Conservation (phyloP, 2,113 vertebrate species). For the Anoura caudifer region DNA sequence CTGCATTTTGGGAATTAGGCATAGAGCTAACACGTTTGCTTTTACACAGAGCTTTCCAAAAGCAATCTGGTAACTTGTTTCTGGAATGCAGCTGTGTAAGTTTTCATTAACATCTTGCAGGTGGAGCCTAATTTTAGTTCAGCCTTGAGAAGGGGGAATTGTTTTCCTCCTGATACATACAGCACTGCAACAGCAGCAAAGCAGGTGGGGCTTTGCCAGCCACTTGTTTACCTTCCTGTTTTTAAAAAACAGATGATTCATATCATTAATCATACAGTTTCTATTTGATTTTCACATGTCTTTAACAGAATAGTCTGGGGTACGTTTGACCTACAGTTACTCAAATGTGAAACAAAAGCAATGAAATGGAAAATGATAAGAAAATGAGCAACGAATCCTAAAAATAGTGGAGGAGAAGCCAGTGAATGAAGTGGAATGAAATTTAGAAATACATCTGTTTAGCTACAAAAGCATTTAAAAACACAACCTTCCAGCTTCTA, state of each 20-base stretch:
- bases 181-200: slow-evolving; percentile 76
- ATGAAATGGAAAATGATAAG: slow-evolving; percentile 79
- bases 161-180: slow-evolving; percentile 74
- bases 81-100: slow-evolving; percentile 85
- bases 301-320: slow-evolving; percentile 77
- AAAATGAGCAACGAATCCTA: slow-evolving; percentile 81
- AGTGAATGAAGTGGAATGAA: slow-evolving; percentile 77
- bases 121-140: slow-evolving; percentile 89
- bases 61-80: slow-evolving; percentile 87
- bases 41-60: slow-evolving; percentile 79
- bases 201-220: slow-evolving; percentile 79
- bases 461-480: slow-evolving; percentile 76
- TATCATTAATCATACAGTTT: slow-evolving; percentile 76
- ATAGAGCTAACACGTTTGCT: slow-evolving; percentile 81
- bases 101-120: slow-evolving; percentile 87
- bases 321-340: slow-evolving; percentile 78
- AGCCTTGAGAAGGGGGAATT: slow-evolving; percentile 83
- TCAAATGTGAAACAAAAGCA: slow-evolving; percentile 76
- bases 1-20: slow-evolving; percentile 81
- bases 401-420: slow-evolving; percentile 80
- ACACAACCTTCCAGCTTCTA: slow-evolving; percentile 65
- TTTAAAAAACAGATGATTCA: slow-evolving; percentile 77
- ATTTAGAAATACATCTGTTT: slow-evolving; percentile 83
- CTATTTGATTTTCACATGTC: slow-evolving; percentile 78
- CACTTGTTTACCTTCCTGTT: slow-evolving; percentile 80